Base-by-base conservation (phyloP, 2,113 vertebrate species). In the Rhinopomastus cyanomelas region DNA sequence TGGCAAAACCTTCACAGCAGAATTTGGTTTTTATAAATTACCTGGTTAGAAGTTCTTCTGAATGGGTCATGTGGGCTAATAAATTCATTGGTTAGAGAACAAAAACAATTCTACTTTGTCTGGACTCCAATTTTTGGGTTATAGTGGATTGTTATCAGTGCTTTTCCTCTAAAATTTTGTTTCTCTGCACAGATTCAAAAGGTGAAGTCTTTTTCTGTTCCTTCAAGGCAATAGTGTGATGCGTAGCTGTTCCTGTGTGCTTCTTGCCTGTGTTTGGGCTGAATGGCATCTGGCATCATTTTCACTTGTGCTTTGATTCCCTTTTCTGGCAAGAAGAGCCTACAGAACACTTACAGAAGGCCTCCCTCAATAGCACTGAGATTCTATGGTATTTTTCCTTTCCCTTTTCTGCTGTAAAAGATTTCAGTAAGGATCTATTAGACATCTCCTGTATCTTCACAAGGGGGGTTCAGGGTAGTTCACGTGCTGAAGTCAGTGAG, bases 1-100 rank as follows among this genome's bases (percentile, higher is more conserved):
- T 69, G 89, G 72, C 88, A 88, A 92, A 95, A 94, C 92, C 94
- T 95, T 96, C 94, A 95, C 86, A 88, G 67, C 1, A 20, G 62
- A 88, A 62, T 89, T 91, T 87, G 74, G 66, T 21, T 56, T 67
- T 62, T n/a, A 84, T 57, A n/a, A n/a, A n/a, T 89, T 96, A 96
- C 93, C 95, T 96, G 94, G 39, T 77, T 42, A 86, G 79, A 72
- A 74, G 27, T 29, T 84, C 64, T 91, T 78, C 44, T 56, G 65
- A 94, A 69, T 81, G 20, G 26, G 16, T 65, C 73, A n/a, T 82
- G 32, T 26, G 32, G 62, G 78, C 52, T 88, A 85, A 88, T 85
- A 88, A 56, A 82, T 90, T 84, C 84, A 65, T 86, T 59, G 16
- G 82, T 90, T 60, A 76, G 46, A 79, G 69, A 92, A 72, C 16